Percentiles rank a stretch among this genome's conserved stretches.
These are phyloP conservation scores for Xanthostigma xanthostigma DNA, from an alignment of 2,888 invertebrate species.

Conservation along the genomic window DNA sequence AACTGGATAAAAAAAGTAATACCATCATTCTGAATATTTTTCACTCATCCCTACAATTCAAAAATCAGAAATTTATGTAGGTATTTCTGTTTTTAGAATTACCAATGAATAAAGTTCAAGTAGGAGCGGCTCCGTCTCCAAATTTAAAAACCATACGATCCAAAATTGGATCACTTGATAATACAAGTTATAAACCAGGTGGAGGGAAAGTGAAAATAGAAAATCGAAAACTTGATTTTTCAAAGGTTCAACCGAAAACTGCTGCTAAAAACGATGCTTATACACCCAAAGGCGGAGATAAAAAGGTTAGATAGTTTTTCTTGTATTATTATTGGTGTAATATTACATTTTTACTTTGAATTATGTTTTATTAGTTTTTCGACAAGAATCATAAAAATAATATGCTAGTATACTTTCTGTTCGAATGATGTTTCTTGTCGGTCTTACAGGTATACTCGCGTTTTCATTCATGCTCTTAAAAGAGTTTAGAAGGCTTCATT, in stretches of 20 bases:
- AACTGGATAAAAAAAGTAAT: slow-evolving; percentile 50
- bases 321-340: background rate
- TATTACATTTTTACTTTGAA: background rate
- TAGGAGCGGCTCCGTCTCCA: slow-evolving; percentile 81
- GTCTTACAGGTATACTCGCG: no score
- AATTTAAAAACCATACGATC: slow-evolving; percentile 84
- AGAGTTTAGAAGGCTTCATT: no score
- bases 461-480: no score
- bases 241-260: slow-evolving; percentile 71
- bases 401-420: no score
- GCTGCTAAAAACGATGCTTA: slow-evolving; percentile 86
- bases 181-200: slow-evolving; percentile 76
- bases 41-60: background rate
- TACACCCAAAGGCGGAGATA: slow-evolving; percentile 73
- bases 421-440: no score
- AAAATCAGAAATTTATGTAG: background rate
- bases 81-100: slow-evolving; percentile 33
- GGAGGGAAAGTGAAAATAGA: slow-evolving; percentile 82
- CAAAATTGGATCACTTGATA: slow-evolving; percentile 85
- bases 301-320: slow-evolving; percentile 49
- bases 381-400: no score
- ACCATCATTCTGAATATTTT: background rate
- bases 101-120: slow-evolving; percentile 88
- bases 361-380: background rate
- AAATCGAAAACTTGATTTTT: slow-evolving; percentile 70